These are phyloP conservation scores for Mnemiopsis leidyi DNA, from an alignment of 37 sponge, comb jelly and placozoan genomes.

Conservation along the genomic window DNA sequence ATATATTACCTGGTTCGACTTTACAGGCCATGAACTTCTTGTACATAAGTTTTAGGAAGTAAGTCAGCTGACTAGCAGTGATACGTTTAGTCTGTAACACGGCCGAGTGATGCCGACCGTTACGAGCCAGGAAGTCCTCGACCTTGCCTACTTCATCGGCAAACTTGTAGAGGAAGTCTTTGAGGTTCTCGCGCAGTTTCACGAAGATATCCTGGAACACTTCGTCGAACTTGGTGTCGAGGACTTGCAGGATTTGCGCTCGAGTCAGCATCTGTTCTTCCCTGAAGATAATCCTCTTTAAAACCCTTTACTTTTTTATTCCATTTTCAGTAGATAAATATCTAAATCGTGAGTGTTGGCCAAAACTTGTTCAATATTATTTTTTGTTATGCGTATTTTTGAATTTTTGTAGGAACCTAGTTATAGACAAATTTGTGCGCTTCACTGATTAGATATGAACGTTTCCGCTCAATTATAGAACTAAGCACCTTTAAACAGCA, in stretches of 20 bases:
- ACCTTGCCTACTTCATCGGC: constrained; percentile 30
- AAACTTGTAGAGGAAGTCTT: constrained; percentile 7
- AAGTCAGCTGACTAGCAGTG: not conserved
- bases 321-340: too few relatives aligned
- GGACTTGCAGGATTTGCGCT: constrained; percentile 5
- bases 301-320: too few relatives aligned
- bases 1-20: constrained; percentile 64
- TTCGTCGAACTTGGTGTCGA: constrained; percentile 37
- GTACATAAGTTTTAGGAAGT: constrained; percentile 56
- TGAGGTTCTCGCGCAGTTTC: constrained; percentile 39
- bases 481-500: too few relatives aligned
- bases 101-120: not conserved
- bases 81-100: constrained; percentile 30
- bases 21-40: constrained; percentile 65
- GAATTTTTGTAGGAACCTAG: too few relatives aligned
- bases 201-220: constrained; percentile 46
- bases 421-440: too few relatives aligned
- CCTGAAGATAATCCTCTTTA: too few relatives aligned
- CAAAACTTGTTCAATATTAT: too few relatives aligned
- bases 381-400: too few relatives aligned
- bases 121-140: not conserved
- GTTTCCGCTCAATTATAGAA: too few relatives aligned
- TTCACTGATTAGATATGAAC: too few relatives aligned
- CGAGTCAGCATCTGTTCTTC: not conserved
- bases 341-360: too few relatives aligned